These are phyloP conservation scores for Thysanoteuthis rhombus DNA, from an alignment of 2,888 invertebrate species.

Conservation along the genomic window DNA sequence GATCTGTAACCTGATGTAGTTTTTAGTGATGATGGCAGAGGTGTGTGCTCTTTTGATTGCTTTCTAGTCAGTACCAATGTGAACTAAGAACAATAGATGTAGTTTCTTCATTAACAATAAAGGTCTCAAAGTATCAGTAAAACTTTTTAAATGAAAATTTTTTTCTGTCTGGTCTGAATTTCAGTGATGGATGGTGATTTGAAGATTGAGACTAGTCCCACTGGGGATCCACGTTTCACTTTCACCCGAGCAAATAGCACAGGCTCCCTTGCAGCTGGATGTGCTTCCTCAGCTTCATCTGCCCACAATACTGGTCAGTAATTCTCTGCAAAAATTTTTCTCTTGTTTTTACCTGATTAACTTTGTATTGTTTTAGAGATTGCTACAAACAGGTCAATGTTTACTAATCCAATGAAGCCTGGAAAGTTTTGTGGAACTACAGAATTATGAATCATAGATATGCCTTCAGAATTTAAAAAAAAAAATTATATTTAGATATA, in stretches of 20 bases:
- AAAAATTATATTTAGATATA: too few species aligned
- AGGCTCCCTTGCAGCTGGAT: constrained; percentile 60
- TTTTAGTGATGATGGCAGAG: too few species aligned
- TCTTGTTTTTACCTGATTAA: not conserved
- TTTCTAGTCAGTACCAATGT: too few species aligned
- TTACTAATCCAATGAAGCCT: not conserved
- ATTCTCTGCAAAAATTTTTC: not conserved
- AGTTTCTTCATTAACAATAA: not conserved
- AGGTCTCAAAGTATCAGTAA: not conserved
- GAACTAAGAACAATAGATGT: not conserved
- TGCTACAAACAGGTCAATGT: not conserved
- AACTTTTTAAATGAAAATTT: not conserved
- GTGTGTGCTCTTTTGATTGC: too few species aligned
- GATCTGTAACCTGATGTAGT: too few species aligned
- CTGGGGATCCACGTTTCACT: constrained; percentile 48
- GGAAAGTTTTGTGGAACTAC: not conserved
- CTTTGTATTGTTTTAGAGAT: not conserved
- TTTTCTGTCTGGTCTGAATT: not conserved
- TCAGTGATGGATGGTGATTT: constrained; percentile 47
- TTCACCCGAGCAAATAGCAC: constrained; percentile 61
- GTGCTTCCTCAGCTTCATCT: constrained; percentile 63
- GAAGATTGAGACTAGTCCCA: constrained; percentile 59
- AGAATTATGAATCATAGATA: too few species aligned
- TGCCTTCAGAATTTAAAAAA: too few species aligned
- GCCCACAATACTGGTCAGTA: constrained; percentile 63